Percentiles rank a stretch among this genome's conserved stretches.
These are phyloP conservation scores for Argopecten irradians DNA, from an alignment of 1,140 invertebrate genomes.

Conservation along the genomic window DNA sequence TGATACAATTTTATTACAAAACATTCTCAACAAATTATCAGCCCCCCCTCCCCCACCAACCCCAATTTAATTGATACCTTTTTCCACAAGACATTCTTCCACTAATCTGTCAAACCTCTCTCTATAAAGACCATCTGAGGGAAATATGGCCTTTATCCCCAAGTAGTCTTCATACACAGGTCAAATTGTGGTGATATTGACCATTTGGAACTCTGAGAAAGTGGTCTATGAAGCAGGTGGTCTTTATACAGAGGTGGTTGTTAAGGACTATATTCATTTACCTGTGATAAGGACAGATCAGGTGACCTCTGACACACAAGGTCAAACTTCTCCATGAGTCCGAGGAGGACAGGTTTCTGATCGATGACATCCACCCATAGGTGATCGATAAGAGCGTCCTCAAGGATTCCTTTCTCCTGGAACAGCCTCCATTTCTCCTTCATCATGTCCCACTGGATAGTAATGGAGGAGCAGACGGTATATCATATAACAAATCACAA, in stretches of 20 bases:
- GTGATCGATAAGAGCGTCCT: conserved; percentile 67
- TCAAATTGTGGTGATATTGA: too few relatives aligned
- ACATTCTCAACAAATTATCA: too few relatives aligned
- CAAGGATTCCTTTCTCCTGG: conserved; percentile 66
- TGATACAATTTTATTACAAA: too few relatives aligned
- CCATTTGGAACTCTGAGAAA: too few relatives aligned
- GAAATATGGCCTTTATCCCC: too few relatives aligned
- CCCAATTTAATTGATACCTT: too few relatives aligned
- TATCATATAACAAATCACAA: not conserved
- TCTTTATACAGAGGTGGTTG: too few relatives aligned
- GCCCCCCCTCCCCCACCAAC: too few relatives aligned
- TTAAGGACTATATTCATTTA: not conserved
- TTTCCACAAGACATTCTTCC: too few relatives aligned
- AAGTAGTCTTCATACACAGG: too few relatives aligned
- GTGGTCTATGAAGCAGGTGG: not conserved
- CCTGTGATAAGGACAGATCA: not conserved
- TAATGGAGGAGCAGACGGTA: not conserved
- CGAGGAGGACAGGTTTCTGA: conserved; percentile 69
- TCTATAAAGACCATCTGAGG: too few relatives aligned
- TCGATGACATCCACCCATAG: conserved; percentile 67
- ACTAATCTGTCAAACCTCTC: too few relatives aligned
- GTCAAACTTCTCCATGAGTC: conserved; percentile 76
- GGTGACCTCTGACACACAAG: conserved; percentile 64
- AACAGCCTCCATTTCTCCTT: conserved; percentile 68
- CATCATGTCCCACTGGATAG: conserved; percentile 65